These are phyloP conservation scores for Tauraco hartlaubi DNA, from an alignment of 2,797 vertebrate species.

Conservation along the genomic window DNA sequence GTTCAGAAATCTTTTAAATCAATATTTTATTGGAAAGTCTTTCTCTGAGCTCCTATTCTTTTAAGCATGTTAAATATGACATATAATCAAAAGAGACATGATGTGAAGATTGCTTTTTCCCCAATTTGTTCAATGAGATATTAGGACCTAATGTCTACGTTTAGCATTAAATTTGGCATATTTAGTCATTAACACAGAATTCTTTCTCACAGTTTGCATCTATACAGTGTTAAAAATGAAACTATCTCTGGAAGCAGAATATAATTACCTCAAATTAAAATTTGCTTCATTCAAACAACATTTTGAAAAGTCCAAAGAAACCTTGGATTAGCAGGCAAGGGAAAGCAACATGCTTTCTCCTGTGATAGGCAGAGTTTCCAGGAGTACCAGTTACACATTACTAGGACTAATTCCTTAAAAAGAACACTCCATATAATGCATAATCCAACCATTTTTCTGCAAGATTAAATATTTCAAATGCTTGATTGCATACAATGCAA, in stretches of 20 bases:
- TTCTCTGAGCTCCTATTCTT: neutral
- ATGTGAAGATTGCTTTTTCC: neutral
- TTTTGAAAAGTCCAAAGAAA: neutral
- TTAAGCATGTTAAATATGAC: neutral
- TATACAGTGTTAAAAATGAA: neutral
- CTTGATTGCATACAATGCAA: neutral
- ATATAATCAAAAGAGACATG: neutral
- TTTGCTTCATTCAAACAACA: neutral
- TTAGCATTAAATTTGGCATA: neutral
- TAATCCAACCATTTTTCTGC: neutral
- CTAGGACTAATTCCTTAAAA: neutral
- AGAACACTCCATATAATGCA: neutral
- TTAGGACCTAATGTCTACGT: neutral
- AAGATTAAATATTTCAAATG: neutral
- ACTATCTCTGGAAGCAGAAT: neutral
- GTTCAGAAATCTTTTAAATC: neutral
- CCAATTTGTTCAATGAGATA: neutral
- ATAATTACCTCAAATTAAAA: neutral
- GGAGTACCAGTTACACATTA: neutral
- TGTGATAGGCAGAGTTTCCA: neutral
- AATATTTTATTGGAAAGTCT: neutral
- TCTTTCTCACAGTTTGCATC: neutral
- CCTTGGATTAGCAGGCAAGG: neutral
- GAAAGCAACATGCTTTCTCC: neutral
- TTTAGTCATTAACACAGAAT: neutral